Conservation (phyloP, 2,888 invertebrate genomes). For the Agriotes lineatus region DNA sequence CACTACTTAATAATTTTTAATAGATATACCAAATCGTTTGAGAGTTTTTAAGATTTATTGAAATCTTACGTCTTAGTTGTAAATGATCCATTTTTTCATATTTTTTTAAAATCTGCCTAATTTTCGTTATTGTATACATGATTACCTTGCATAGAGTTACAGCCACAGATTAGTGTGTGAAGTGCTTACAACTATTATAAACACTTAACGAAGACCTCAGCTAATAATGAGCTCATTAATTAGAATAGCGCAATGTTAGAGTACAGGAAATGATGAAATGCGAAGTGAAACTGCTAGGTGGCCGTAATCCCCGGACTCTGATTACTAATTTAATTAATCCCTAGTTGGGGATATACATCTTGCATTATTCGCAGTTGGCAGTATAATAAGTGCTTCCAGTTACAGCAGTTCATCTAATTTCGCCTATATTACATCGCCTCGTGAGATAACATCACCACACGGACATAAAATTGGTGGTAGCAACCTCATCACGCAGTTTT, state of each 20-base stretch:
- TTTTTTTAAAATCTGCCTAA: too few species aligned
- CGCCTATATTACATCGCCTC: not conserved
- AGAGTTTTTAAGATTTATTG: too few species aligned
- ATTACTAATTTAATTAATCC: conserved; percentile 19
- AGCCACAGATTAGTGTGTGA: too few species aligned
- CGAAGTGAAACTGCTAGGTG: conserved; percentile 7
- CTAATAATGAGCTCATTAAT: conserved; percentile 1
- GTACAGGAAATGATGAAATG: conserved; percentile 2
- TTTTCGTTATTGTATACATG: too few species aligned
- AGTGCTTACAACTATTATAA: not conserved
- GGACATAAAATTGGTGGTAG: not conserved
- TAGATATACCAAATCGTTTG: too few species aligned
- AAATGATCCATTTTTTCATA: too few species aligned
- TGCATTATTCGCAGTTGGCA: conserved; percentile 16
- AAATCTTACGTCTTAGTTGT: too few species aligned
- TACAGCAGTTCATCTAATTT: conserved; percentile 8
- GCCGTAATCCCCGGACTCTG: conserved; percentile 2
- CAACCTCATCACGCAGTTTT: not conserved
- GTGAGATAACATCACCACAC: conserved; percentile 4
- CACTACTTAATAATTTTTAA: too few species aligned
- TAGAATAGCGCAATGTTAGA: not conserved
- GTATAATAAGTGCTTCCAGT: conserved; percentile 12
- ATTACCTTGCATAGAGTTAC: too few species aligned
- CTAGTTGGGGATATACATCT: not conserved
- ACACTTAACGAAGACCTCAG: not conserved